Conservation (phyloP, 2,797 vertebrate genomes). For the Leontopithecus rosalia region DNA sequence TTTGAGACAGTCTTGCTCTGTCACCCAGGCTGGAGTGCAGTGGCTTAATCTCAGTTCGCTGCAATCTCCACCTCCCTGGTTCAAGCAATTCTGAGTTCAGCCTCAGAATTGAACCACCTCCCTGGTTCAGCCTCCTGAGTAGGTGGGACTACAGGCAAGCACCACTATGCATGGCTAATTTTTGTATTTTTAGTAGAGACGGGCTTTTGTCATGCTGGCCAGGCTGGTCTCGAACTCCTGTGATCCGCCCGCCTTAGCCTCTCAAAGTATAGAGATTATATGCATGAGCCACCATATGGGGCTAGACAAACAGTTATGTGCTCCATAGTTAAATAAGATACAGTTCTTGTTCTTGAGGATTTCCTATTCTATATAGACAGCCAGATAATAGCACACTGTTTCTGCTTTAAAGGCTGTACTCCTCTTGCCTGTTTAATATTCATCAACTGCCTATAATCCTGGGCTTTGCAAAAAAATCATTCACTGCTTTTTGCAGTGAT, state of each 20-base stretch:
- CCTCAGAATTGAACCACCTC: too few species aligned
- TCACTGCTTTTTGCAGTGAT: conserved; percentile 62
- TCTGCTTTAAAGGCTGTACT: conserved; percentile 56
- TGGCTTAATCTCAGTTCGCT: not conserved
- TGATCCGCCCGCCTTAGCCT: not conserved
- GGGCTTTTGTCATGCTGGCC: not conserved
- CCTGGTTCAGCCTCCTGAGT: not conserved
- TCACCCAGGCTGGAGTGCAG: not conserved
- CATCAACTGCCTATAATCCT: conserved; percentile 58
- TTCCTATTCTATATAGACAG: conserved; percentile 7
- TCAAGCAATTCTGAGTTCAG: not conserved
- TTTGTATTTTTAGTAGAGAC: not conserved
- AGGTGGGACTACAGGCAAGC: not conserved
- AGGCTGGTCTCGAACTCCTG: not conserved
- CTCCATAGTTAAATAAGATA: conserved; percentile 39
- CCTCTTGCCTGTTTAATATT: conserved; percentile 65
- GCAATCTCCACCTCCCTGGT: not conserved
- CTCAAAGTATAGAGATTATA: not conserved
- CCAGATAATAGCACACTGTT: conserved; percentile 37
- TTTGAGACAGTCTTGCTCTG: not conserved
- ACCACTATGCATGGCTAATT: not conserved
- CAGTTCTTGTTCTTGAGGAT: conserved; percentile 22
- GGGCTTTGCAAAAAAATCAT: conserved; percentile 67
- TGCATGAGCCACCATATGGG: not conserved
- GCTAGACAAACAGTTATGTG: not conserved